Evolutionary conservation across 2,113 vertebrate genomes (phyloP), one percentile per base, ranked within the genome.

Genomic region (Gopherus flavomarginatus): DNA sequence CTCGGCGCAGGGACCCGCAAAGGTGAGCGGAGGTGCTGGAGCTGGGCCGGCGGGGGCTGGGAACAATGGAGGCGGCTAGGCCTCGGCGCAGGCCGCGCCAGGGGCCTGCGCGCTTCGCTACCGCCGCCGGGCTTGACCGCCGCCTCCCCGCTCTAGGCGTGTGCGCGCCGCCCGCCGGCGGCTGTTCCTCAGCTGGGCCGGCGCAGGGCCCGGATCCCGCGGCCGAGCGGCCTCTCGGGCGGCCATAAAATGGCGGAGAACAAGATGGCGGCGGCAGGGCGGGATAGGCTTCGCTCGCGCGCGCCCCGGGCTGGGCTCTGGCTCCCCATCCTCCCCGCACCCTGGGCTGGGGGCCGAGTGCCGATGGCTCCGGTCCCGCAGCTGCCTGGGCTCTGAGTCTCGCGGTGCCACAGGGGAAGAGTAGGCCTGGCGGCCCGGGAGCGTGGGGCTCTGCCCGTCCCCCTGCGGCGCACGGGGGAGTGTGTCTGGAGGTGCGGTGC

Each of bases 211-310:
- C 5, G 53, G 77, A 35, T 31, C 42, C 6, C 24, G 24, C 75
- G 49, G 86, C 44, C 29, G 49, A 78, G 52, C 65, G 86, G 81
- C 86, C 91, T 88, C 49, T 65, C 31, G 81, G 86, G 86, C 91
- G 54, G 88, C 24, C 24, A 93, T 89, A 98, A 98, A 97, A 98
- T 98, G 97, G 98, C 96, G 97, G 95, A 94, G 91, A 87, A 90
- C 95, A 98, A 98, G 92, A 98, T 98, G 98, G 96, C 97, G 97
- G 92, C 90, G 52, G 49, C 52, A 10, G 38, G 42, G 54, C 49
- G 85, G 72, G 85, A 49, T n/a, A 31, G 59, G 42, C 49, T 35
- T 85, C 35, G 79, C n/a, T 69, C 75, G 6, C 19, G 62, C 56
- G 53, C 65, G 16, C 26, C 16, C 13, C 35, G 8, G 31, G 17